Percentiles rank a stretch among this genome's conserved stretches.
Conservation (phyloP, 2,113 vertebrate species). For the Eidolon helvum region DNA sequence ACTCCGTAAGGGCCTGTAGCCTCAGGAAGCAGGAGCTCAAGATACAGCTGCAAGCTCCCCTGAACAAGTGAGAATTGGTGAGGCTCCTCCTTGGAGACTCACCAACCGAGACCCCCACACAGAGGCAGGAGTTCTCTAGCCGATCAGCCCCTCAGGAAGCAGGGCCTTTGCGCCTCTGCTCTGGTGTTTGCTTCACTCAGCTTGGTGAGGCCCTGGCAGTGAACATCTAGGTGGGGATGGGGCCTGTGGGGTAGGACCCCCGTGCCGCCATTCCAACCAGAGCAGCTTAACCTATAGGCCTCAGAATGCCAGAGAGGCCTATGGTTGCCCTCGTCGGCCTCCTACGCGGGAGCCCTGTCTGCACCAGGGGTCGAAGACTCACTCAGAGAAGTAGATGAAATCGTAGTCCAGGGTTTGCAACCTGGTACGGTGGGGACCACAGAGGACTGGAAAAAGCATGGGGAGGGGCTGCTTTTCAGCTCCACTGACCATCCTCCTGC, state of each 20-base stretch:
- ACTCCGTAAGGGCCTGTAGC: neutral
- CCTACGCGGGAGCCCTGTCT: neutral
- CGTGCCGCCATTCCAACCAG: neutral
- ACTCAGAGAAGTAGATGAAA: neutral
- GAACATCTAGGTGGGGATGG: neutral
- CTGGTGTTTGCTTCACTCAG: neutral
- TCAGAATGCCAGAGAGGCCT: neutral
- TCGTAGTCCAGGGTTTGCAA: neutral
- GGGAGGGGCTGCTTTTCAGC: neutral
- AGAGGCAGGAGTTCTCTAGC: neutral
- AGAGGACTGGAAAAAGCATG: neutral
- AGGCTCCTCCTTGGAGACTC: neutral
- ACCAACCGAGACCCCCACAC: neutral
- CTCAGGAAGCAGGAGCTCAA: neutral
- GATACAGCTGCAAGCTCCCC: neutral
- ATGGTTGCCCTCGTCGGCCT: neutral
- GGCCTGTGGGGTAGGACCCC: neutral
- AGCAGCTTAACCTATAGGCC: neutral
- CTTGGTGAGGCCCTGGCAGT: neutral
- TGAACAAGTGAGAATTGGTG: neutral
- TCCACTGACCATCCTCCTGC: neutral
- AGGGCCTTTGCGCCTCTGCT: neutral
- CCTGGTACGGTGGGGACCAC: rapidly evolving
- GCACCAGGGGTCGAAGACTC: neutral
- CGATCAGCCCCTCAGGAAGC: neutral